Evolutionary conservation across 2,113 vertebrate species (phyloP), one percentile per base, ranked within the genome.

Genomic region (Triplophysa siluroides): DNA sequence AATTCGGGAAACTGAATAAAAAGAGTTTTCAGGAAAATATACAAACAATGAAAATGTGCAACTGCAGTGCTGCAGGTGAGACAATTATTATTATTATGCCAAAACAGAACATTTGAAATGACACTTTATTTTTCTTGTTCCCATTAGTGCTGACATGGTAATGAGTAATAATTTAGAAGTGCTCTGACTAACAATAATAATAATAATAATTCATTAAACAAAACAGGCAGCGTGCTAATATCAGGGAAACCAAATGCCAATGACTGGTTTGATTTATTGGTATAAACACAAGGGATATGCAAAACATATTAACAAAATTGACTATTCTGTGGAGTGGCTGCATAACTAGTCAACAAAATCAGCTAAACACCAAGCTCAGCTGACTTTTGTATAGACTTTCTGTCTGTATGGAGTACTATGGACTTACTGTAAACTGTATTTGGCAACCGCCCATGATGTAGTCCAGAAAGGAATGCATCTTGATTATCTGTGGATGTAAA

Each of bases 381-480:
- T 16, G 47, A 13, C 4, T 52, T 14, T 14, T 5, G 4, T 52
- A 1, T 21, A 0, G 10, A 21, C 43, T 16, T 24, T n/a, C 1
- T 50, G 26, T 83, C 13, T 8, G 19, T 10, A 33, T 33, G 29
- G 29, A 33, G 29, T 33, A 33, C 29, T 33, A 2, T 54, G 41
- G 54, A 87, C 95, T 99, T 92, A 98, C 97, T 89, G 96, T 99
- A 88, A 99, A 99, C 93, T 99, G 97, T 89, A 99, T 99, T 92
- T 99, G 97, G 91, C 97, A 99, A 87, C 97, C 97, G 41, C 97
- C 97, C 97, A 99, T 99, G 88, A 99, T 99, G 88, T 98, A 99
- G 89, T 99, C 97, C 89, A 99, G 92, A 92, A 99, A 99, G 8
- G 98, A 99, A 88, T 99, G 97, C 97, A 99, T 99, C 94, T 99